Evolutionary conservation across 2,888 invertebrate species (phyloP).

Genomic region (Epistrophella euchroma): DNA sequence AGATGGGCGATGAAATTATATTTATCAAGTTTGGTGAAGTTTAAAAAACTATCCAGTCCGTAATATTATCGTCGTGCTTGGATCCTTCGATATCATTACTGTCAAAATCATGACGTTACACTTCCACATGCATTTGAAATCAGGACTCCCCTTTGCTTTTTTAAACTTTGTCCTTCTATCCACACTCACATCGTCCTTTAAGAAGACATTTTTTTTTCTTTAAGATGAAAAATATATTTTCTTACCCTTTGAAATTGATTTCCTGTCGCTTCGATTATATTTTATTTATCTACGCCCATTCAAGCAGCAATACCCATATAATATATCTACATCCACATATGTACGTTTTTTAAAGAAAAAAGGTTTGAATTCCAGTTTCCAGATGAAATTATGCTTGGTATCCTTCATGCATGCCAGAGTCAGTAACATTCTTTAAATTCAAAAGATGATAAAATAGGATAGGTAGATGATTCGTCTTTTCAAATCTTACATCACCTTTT

Average conservation of each 20-base stretch:
- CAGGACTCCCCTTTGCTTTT: neutral
- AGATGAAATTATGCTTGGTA: conserved; percentile 11
- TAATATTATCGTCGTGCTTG: neutral
- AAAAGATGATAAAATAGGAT: conserved; percentile 27
- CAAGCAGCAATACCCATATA: conserved; percentile 1
- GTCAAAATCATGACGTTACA: conserved; percentile 12
- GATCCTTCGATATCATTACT: conserved; percentile 4
- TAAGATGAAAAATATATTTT: conserved; percentile 12
- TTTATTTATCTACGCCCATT: conserved; percentile 34
- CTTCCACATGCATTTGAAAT: conserved; percentile 17
- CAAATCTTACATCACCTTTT: conserved; percentile 9
- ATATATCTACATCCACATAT: neutral
- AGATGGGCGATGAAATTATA: neutral
- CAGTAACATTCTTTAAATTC: conserved; percentile 25
- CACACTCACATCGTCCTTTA: neutral
- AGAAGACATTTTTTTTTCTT: conserved; percentile 18
- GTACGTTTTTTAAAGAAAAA: neutral
- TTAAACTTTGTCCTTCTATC: conserved; percentile 35
- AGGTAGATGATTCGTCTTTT: conserved; percentile 31
- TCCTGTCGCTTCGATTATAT: conserved; percentile 48
- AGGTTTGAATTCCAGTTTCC: conserved; percentile 28
- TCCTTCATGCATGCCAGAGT: conserved; percentile 23
- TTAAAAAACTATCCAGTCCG: conserved; percentile 1
- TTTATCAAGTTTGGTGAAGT: neutral
- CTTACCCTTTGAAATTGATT: conserved; percentile 44